Evolutionary conservation across 2,113 vertebrate species (phyloP).

Genomic region (Gnathonemus echidnorhynchus): DNA sequence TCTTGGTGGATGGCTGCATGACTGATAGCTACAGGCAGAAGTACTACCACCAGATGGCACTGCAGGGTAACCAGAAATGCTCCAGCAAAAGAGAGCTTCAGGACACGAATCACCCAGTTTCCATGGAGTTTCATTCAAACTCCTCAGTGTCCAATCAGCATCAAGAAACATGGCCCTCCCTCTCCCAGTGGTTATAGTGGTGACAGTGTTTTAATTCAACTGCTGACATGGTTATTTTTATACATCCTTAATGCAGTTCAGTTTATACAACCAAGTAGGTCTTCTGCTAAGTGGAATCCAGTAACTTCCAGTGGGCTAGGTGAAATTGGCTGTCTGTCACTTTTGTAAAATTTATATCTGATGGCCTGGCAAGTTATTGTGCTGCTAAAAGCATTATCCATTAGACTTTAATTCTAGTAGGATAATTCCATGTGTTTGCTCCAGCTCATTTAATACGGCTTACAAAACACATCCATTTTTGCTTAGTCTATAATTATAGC

Average conservation of each 20-base stretch:
- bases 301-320: constrained; percentile 58
- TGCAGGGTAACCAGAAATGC: constrained; percentile 55
- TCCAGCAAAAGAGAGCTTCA: constrained; percentile 55
- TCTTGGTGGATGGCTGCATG: constrained; percentile 93
- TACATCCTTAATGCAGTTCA: constrained; percentile 24
- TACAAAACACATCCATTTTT: neutral
- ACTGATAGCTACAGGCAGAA: constrained; percentile 90
- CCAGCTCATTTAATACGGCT: neutral
- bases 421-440: neutral
- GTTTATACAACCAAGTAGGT: constrained; percentile 45
- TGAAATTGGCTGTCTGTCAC: constrained; percentile 63
- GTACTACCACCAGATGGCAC: constrained; percentile 79
- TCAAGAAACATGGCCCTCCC: neutral
- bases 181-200: neutral
- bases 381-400: neutral
- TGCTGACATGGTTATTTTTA: neutral
- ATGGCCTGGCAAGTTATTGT: constrained; percentile 10
- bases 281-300: constrained; percentile 58
- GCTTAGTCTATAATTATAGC: neutral
- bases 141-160: constrained; percentile 45
- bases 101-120: constrained; percentile 29
- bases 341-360: neutral
- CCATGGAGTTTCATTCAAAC: constrained; percentile 44
- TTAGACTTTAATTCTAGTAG: neutral
- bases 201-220: neutral